Base-by-base conservation (phyloP, 2,797 vertebrate species). In the Podargus strigoides region DNA sequence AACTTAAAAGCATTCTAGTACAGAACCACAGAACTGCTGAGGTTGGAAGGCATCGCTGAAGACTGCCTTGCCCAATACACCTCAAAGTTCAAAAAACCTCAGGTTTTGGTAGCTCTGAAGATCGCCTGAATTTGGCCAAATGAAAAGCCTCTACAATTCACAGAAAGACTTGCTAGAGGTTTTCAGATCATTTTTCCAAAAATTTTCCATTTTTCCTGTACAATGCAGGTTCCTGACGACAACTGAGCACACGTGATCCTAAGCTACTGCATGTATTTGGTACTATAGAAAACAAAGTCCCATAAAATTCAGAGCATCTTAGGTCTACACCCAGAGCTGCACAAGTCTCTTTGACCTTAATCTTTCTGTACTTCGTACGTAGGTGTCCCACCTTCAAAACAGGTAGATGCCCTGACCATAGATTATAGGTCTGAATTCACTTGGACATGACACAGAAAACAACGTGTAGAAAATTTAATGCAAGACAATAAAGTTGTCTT, bases 191-290 rank as follows among this genome's bases (percentile, higher is more conserved):
- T 53, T 83, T 77, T 67, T 58, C 44, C 12, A 68, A 47, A 93
- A 74, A 8, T 7, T 64, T 28, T 56, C 14, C 18, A 8, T 7
- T 64, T 28, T 56, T 14, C 18, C 52, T 49, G 36, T 21, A 56
- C 9, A 52, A 24, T 0, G 3, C 24, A 80, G 22, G 34, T 34
- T 89, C 41, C 64, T 2, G 3, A 0, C 16, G 39, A 80, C 0
- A 0, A 70, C 28, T 18, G 22, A 66, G 34, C 17, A 82, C 42
- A 12, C 18, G 28, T 13, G 9, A 53, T 74, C 7, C 14, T 24
- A 42, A 58, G 30, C 26, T n/a, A 50, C 26, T n/a, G 26, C 30
- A 47, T 3, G 1, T 30, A 72, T 39, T 82, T 47, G 69, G 26
- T 50, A 23, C 60, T 49, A 44, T 0, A n/a, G 56, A 59, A 85